Conservation (phyloP, 2,888 invertebrate genomes). For the Dasysyrphus tricinctus region DNA sequence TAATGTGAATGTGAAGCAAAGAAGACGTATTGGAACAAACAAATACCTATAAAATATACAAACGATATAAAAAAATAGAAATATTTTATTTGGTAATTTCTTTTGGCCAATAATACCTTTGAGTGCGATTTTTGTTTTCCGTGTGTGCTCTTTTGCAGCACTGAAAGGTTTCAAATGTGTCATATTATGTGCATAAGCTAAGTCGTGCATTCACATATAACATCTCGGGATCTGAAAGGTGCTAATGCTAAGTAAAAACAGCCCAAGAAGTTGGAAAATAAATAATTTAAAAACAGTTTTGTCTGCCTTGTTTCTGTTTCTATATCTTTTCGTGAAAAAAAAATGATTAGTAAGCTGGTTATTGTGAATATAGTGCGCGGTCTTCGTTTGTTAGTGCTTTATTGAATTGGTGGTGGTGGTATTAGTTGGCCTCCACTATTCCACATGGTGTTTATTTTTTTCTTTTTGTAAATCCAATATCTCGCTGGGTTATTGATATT, state of each 20-base stretch:
- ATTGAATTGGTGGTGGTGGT: constrained; percentile 31
- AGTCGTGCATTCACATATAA: constrained; percentile 9
- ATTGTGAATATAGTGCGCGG: constrained; percentile 59
- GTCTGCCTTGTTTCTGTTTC: constrained; percentile 26
- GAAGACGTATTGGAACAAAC: constrained; percentile 42
- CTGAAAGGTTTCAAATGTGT: constrained; percentile 27
- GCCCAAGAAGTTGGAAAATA: constrained; percentile 1
- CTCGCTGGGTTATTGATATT: constrained; percentile 52
- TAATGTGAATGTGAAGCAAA: constrained; percentile 17
- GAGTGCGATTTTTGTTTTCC: constrained; percentile 44
- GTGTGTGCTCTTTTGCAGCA: constrained; percentile 36
- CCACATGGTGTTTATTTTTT: constrained; percentile 66
- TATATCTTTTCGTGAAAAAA: constrained; percentile 30
- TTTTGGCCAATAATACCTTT: constrained; percentile 47
- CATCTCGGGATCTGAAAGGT: not conserved
- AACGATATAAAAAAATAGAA: constrained; percentile 28
- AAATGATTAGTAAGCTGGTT: constrained; percentile 48
- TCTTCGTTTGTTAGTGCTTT: constrained; percentile 23
- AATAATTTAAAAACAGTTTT: constrained; percentile 45
- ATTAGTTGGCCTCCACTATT: constrained; percentile 52
- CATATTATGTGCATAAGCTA: not conserved
- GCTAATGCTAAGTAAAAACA: constrained; percentile 9
- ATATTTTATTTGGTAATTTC: constrained; percentile 55
- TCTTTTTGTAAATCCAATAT: constrained; percentile 59
- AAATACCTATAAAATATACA: constrained; percentile 45